Conservation (phyloP, 2,888 invertebrate species). For the Noctua janthe region DNA sequence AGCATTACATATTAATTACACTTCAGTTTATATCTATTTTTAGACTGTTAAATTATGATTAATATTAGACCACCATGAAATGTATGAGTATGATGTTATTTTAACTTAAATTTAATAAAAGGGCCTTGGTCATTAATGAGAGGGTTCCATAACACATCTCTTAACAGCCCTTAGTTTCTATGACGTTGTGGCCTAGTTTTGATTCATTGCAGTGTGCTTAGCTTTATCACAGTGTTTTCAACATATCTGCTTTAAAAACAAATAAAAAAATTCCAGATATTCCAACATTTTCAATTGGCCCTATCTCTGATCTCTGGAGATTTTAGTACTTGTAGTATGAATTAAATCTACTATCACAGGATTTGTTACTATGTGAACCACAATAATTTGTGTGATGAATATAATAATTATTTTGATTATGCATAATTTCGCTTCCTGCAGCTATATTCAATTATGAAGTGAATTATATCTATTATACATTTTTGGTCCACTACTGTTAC, state of each 20-base stretch:
- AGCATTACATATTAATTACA: neutral
- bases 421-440: neutral
- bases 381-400: neutral
- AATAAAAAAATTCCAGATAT: too few relatives aligned
- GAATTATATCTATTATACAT: too few relatives aligned
- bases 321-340: too few relatives aligned
- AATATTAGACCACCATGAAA: neutral
- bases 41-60: neutral
- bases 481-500: neutral
- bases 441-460: neutral
- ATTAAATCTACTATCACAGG: neutral
- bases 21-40: neutral
- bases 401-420: neutral
- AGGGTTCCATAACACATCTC: too few relatives aligned
- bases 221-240: too few relatives aligned
- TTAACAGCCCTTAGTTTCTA: too few relatives aligned
- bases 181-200: too few relatives aligned
- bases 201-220: too few relatives aligned
- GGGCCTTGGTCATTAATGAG: neutral
- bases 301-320: too few relatives aligned
- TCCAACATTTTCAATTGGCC: too few relatives aligned
- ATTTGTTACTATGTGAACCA: neutral
- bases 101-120: neutral
- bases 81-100: neutral
- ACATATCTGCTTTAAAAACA: too few relatives aligned